Conservation (phyloP, 2,113 vertebrate genomes). For the Talpa occidentalis region DNA sequence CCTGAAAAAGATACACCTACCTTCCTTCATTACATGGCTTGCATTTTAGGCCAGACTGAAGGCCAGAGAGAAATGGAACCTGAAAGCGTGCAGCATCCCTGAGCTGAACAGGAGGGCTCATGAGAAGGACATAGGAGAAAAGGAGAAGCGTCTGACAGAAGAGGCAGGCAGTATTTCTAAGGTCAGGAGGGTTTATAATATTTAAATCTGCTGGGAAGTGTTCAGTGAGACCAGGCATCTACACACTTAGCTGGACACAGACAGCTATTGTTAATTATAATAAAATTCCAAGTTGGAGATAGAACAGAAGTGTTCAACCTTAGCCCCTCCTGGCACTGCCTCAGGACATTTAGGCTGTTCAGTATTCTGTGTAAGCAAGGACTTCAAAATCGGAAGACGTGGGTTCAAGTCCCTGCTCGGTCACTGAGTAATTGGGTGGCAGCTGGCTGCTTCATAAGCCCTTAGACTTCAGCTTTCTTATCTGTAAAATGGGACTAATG, state of each 20-base stretch:
- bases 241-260: background rate
- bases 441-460: background rate
- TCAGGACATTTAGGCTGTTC: background rate
- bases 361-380: background rate
- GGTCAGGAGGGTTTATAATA: background rate
- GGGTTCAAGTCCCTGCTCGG: background rate
- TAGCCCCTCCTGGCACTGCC: background rate
- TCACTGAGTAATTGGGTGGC: background rate
- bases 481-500: constrained; percentile 13
- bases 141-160: background rate
- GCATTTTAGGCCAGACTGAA: background rate
- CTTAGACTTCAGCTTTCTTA: background rate
- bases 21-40: background rate
- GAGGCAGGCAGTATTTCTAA: background rate
- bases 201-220: background rate
- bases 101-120: background rate
- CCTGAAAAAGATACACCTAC: background rate
- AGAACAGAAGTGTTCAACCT: background rate
- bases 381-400: background rate
- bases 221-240: background rate
- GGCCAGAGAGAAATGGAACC: background rate
- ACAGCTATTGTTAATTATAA: background rate
- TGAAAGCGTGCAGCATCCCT: background rate
- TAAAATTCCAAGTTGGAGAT: background rate
- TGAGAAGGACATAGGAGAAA: background rate